Percentiles rank a stretch among this genome's conserved stretches.
Conservation (phyloP, 2,113 vertebrate genomes). For the Eulemur macaco region DNA sequence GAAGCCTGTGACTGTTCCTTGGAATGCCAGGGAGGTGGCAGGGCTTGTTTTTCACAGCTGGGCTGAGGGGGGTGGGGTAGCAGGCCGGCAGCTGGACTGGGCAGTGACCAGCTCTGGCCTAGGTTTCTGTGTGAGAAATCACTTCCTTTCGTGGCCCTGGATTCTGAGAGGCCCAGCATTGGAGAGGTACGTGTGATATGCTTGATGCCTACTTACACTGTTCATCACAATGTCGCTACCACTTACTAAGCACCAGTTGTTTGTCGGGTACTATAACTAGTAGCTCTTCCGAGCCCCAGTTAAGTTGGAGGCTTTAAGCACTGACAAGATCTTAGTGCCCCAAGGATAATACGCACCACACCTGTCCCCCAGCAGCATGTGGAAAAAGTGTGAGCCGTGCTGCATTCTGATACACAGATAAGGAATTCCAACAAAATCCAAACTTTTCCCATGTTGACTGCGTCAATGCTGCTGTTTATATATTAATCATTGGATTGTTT, state of each 20-base stretch:
- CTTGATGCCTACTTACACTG: neutral
- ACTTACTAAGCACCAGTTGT: neutral
- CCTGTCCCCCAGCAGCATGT: no score
- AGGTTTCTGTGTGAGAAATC: neutral
- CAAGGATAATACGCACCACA: neutral
- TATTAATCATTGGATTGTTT: neutral
- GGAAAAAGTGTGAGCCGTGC: neutral
- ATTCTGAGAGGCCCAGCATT: neutral
- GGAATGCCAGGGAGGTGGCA: neutral
- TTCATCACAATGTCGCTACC: neutral
- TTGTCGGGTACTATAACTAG: neutral
- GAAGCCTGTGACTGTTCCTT: neutral
- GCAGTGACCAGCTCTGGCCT: neutral
- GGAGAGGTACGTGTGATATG: neutral
- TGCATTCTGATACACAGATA: no score
- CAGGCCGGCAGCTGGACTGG: neutral
- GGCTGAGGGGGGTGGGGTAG: neutral
- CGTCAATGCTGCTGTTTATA: neutral
- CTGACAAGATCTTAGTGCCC: neutral
- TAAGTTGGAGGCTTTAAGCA: neutral
- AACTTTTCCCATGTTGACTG: neutral
- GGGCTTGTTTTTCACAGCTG: slow-evolving; percentile 12
- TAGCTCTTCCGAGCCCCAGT: neutral
- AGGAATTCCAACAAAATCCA: neutral
- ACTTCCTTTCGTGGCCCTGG: neutral